Evolutionary conservation across 2,888 invertebrate species (phyloP).

Genomic region (Phania funesta): DNA sequence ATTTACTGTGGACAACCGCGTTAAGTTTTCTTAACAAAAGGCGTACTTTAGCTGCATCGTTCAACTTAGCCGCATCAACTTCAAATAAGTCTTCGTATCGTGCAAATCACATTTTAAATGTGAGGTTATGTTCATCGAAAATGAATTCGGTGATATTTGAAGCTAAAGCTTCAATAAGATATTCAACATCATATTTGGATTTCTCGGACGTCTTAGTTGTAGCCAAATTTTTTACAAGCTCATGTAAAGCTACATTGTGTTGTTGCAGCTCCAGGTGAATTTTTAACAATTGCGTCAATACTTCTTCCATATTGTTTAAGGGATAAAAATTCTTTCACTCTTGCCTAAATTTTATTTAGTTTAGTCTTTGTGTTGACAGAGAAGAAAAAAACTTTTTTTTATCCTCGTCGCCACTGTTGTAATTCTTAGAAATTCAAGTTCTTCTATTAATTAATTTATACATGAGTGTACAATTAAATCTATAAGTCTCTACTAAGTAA

Average conservation of each 20-base stretch:
- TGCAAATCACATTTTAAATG: slow-evolving; percentile 21
- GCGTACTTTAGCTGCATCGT: slow-evolving; percentile 11
- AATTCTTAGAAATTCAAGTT: no score
- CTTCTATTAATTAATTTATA: no score
- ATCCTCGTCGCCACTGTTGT: no score
- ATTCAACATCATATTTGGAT: slow-evolving; percentile 22
- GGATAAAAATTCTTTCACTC: no score
- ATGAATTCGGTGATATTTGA: slow-evolving; percentile 21
- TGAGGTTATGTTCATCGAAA: slow-evolving; percentile 32
- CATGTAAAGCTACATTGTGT: background rate
- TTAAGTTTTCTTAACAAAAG: slow-evolving; percentile 9
- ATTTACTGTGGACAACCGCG: background rate
- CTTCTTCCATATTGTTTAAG: no score
- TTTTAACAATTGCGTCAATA: no score
- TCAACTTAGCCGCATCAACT: slow-evolving; percentile 25
- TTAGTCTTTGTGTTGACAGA: no score
- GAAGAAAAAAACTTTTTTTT: no score
- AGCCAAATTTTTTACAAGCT: slow-evolving; percentile 1
- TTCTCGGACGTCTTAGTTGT: background rate
- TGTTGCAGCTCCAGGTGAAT: no score
- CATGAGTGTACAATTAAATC: no score
- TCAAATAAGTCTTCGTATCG: slow-evolving; percentile 31
- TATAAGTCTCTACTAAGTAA: no score
- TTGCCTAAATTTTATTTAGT: no score
- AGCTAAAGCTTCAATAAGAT: slow-evolving; percentile 39